A percentile compares a stretch with the other conserved stretches of the same genome.
These are phyloP conservation scores for Amphimedon queenslandica DNA, from an alignment of 37 sponge, comb jelly and placozoan genomes.

Conservation along the genomic window DNA sequence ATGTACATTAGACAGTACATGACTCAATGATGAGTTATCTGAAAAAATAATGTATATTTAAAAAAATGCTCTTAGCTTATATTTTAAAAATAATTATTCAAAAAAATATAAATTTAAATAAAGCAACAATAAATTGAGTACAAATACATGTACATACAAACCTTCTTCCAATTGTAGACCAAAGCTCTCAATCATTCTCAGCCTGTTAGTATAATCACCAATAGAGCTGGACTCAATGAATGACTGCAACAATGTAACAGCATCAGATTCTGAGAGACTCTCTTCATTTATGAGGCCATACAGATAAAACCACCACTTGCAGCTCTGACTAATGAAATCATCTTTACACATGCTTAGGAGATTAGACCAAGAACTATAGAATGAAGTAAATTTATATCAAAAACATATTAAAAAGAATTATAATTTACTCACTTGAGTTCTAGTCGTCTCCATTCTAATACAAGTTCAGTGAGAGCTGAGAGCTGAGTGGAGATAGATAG, in stretches of 20 bases:
- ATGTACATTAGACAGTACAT: conserved; percentile 31
- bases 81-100: no score
- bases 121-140: not conserved
- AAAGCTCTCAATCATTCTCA: conserved; percentile 46
- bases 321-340: not conserved
- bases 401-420: not conserved
- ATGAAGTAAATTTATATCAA: not conserved
- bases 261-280: not conserved
- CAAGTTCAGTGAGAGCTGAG: conserved; percentile 41
- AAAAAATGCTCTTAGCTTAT: no score
- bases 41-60: conserved; percentile 1
- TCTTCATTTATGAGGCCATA: conserved; percentile 24
- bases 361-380: conserved; percentile 51
- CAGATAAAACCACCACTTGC: conserved; percentile 78
- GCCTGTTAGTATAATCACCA: conserved; percentile 62
- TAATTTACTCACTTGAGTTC: conserved; percentile 61
- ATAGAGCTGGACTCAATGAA: conserved; percentile 64
- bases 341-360: conserved; percentile 21
- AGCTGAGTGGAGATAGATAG: conserved; percentile 58
- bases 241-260: conserved; percentile 20
- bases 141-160: not conserved
- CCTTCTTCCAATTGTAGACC: conserved; percentile 9
- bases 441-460: conserved; percentile 79
- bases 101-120: not conserved
- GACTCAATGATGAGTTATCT: conserved; percentile 5